Evolutionary conservation across 2,113 vertebrate genomes (phyloP).

Genomic region (Corydoras sp.): DNA sequence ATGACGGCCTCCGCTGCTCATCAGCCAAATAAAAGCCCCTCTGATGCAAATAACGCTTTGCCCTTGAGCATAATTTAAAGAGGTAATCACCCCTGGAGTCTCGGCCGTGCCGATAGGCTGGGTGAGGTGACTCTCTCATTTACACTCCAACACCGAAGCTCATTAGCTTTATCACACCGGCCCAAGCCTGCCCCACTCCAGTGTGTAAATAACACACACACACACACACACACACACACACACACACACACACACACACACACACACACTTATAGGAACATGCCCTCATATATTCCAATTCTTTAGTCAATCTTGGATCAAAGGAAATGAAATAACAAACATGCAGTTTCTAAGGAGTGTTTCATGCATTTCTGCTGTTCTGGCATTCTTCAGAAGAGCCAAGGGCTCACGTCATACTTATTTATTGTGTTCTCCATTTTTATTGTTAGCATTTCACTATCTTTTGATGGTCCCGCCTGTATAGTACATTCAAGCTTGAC

Average conservation of each 20-base stretch:
- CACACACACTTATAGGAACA: constrained; percentile 15
- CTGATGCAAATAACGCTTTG: constrained; percentile 99
- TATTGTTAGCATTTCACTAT: constrained; percentile 60
- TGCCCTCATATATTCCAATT: constrained; percentile 46
- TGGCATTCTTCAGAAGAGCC: background rate
- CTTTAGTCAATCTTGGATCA: constrained; percentile 50
- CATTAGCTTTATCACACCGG: constrained; percentile 93
- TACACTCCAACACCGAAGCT: constrained; percentile 94
- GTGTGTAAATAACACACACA: constrained; percentile 74
- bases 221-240: background rate
- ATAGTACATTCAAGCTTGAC: constrained; percentile 89
- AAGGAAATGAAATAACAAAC: constrained; percentile 49
- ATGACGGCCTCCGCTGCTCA: constrained; percentile 39
- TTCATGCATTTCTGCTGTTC: constrained; percentile 11
- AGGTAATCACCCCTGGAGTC: constrained; percentile 98
- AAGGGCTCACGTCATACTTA: constrained; percentile 23
- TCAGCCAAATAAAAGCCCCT: constrained; percentile 56
- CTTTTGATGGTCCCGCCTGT: constrained; percentile 79
- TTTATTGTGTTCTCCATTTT: constrained; percentile 57
- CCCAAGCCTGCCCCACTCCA: constrained; percentile 78
- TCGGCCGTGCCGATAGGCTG: constrained; percentile 79
- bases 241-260: constrained; percentile 52
- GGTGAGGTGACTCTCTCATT: constrained; percentile 89
- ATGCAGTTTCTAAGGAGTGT: background rate
- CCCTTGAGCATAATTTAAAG: constrained; percentile 99